Conservation (phyloP, 2,888 invertebrate genomes). For the Eulithis prunata region DNA sequence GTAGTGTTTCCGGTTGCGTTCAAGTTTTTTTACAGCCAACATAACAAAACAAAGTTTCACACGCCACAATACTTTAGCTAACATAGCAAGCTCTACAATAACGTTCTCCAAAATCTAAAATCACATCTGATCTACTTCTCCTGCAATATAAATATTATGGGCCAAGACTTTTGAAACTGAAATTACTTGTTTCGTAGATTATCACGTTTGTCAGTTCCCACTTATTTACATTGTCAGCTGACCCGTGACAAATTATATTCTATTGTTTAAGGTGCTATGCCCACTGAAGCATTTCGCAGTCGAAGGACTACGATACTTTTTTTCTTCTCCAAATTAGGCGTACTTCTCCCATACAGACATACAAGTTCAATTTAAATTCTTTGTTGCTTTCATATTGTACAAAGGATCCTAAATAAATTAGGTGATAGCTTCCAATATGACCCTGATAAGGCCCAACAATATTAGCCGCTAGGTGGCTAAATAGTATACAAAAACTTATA, state of each 20-base stretch:
- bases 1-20: neutral
- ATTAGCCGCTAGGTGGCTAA: too few species aligned
- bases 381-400: too few species aligned
- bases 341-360: too few species aligned
- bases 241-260: conserved; percentile 60
- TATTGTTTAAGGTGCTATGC: conserved; percentile 34
- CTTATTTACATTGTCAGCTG: conserved; percentile 62
- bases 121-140: conserved; percentile 5
- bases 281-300: conserved; percentile 9
- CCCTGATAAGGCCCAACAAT: too few species aligned
- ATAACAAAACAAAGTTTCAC: conserved; percentile 3
- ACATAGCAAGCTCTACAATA: neutral
- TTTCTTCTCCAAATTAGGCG: too few species aligned
- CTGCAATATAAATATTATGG: neutral
- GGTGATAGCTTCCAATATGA: too few species aligned
- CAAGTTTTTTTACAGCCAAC: neutral
- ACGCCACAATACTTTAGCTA: neutral
- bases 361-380: too few species aligned
- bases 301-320: neutral
- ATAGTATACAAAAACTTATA: too few species aligned
- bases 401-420: too few species aligned
- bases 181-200: conserved; percentile 25
- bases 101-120: conserved; percentile 16
- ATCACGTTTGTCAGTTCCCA: conserved; percentile 46
- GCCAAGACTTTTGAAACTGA: conserved; percentile 19